Evolutionary conservation across 2,113 vertebrate genomes (phyloP).

Genomic region (Phasianus colchicus): DNA sequence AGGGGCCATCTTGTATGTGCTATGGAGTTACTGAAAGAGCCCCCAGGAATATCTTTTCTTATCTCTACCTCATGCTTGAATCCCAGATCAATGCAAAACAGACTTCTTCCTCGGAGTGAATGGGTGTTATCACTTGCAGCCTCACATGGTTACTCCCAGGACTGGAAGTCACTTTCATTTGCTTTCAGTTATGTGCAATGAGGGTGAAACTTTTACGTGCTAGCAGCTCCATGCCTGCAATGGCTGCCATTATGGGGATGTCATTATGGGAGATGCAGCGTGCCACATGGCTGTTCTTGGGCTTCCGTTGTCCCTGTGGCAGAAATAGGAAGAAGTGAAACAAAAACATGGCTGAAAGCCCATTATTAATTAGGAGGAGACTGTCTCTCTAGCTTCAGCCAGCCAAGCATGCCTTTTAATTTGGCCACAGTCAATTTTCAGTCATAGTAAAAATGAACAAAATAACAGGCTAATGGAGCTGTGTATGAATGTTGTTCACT

Average conservation of each 20-base stretch:
- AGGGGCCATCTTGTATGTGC: neutral
- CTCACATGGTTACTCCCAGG: neutral
- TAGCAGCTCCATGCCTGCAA: neutral
- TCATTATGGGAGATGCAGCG: neutral
- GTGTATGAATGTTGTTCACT: neutral
- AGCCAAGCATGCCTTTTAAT: accelerated
- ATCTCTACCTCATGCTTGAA: neutral
- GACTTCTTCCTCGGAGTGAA: neutral
- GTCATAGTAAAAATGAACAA: neutral
- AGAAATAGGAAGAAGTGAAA: neutral
- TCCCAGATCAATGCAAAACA: neutral
- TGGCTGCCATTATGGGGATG: neutral
- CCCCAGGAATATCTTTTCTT: neutral
- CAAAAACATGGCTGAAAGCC: neutral
- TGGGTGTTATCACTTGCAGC: neutral
- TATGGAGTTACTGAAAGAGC: neutral
- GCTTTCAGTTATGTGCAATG: neutral
- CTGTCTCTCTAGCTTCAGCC: accelerated
- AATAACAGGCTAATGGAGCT: neutral
- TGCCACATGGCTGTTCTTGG: neutral
- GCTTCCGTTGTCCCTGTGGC: accelerated
- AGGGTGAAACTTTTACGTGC: neutral
- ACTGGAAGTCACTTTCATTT: neutral
- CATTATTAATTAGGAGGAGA: neutral
- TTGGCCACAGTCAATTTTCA: neutral